phyloP scores from a whole-genome alignment of 2,113 vertebrate genomes.

The Erythrolamprus reginae region DNA sequence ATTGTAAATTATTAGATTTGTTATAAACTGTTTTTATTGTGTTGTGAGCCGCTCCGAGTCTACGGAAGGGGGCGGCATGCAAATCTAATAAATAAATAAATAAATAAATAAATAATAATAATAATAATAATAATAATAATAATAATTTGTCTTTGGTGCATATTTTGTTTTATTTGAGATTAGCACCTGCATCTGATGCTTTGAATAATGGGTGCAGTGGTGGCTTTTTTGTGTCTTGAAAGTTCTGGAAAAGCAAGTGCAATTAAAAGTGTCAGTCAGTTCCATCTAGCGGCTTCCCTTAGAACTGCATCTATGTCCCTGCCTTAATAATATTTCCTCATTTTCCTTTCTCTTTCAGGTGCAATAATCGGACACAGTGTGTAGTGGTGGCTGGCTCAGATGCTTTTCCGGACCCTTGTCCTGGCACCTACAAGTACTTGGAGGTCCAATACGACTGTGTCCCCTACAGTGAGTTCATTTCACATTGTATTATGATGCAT shows the following conservation, averaged over 20 bases:
- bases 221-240: not conserved
- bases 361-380: slow-evolving; percentile 91
- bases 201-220: slow-evolving; percentile 6
- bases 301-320: not conserved
- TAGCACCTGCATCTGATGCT: not conserved
- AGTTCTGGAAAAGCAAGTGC: not conserved
- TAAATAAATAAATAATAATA: too few relatives aligned
- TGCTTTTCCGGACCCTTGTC: slow-evolving; percentile 89
- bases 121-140: too few relatives aligned
- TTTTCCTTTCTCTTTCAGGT: slow-evolving; percentile 63
- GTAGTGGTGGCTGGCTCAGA: slow-evolving; percentile 88
- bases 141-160: too few relatives aligned
- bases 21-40: too few relatives aligned
- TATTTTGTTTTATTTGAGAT: not conserved
- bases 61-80: too few relatives aligned
- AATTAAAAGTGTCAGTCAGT: not conserved
- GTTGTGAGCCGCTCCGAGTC: too few relatives aligned
- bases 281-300: slow-evolving; percentile 13
- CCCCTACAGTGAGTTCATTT: slow-evolving; percentile 87
- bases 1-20: too few relatives aligned
- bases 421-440: slow-evolving; percentile 92
- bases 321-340: not conserved
- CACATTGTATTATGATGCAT: slow-evolving; percentile 14
- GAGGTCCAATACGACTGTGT: slow-evolving; percentile 96
- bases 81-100: too few relatives aligned